Percentiles rank a stretch among this genome's conserved stretches.
phyloP scores from a whole-genome alignment of 1,140 invertebrate species.

The Halesus radiatus region DNA sequence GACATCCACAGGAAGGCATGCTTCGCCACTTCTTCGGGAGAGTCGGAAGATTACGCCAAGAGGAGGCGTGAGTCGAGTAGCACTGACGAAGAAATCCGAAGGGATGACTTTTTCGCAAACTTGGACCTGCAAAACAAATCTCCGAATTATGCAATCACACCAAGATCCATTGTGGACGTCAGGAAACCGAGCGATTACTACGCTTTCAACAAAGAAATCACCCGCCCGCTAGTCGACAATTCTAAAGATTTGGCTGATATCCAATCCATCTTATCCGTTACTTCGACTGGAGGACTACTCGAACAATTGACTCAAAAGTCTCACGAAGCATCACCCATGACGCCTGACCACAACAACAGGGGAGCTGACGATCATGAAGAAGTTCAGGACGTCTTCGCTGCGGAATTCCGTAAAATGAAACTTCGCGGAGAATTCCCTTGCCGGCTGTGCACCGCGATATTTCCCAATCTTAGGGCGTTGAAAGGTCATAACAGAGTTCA shows the following conservation, averaged over 20 bases:
- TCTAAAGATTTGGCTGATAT: constrained; percentile 87
- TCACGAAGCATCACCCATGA: constrained; percentile 63
- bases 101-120: constrained; percentile 85
- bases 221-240: constrained; percentile 60
- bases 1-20: constrained; percentile 77
- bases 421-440: constrained; percentile 90
- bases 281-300: constrained; percentile 75
- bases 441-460: constrained; percentile 85
- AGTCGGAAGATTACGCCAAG: constrained; percentile 57
- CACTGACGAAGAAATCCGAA: constrained; percentile 71
- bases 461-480: constrained; percentile 89
- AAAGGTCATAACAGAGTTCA: constrained; percentile 91
- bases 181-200: constrained; percentile 49
- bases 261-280: constrained; percentile 84
- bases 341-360: constrained; percentile 62
- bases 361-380: constrained; percentile 75
- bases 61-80: constrained; percentile 55
- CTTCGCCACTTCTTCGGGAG: constrained; percentile 58
- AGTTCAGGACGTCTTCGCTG: constrained; percentile 83
- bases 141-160: constrained; percentile 64
- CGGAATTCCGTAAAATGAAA: constrained; percentile 88
- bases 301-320: constrained; percentile 70
- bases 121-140: constrained; percentile 82
- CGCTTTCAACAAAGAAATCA: constrained; percentile 33
- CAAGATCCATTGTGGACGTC: background rate